A percentile compares a stretch with the other conserved stretches of the same genome.
Evolutionary conservation across 1,140 invertebrate genomes (phyloP).

Genomic region (Chlorops oryzae): DNA sequence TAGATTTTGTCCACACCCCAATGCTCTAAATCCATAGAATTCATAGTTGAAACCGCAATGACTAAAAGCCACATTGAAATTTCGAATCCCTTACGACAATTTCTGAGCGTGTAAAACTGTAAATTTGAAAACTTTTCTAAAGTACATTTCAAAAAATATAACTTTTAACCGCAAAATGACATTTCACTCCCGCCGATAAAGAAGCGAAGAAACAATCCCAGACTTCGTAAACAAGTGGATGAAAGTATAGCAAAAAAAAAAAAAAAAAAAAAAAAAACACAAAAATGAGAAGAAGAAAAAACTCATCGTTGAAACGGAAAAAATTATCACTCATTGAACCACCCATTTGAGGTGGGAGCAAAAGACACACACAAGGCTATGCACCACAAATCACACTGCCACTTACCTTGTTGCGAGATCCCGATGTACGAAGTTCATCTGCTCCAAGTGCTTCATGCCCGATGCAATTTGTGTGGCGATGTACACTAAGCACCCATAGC

Average conservation of each 20-base stretch:
- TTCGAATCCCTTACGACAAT: too few relatives aligned
- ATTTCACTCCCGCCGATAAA: not conserved
- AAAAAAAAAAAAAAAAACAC: not conserved
- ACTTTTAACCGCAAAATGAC: too few relatives aligned
- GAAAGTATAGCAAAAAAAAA: not conserved
- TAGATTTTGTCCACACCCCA: too few relatives aligned
- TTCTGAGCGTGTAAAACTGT: not conserved
- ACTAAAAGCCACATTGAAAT: too few relatives aligned
- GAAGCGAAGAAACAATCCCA: not conserved
- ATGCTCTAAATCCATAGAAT: too few relatives aligned
- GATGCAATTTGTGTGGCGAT: constrained; percentile 75
- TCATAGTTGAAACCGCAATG: too few relatives aligned
- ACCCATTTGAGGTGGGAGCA: not conserved
- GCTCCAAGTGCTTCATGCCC: constrained; percentile 81
- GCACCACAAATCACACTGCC: not conserved
- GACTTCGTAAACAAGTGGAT: not conserved
- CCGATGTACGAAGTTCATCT: constrained; percentile 70
- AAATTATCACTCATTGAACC: not conserved
- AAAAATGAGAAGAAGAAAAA: not conserved
- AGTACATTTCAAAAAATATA: too few relatives aligned
- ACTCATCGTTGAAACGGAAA: not conserved
- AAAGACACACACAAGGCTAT: not conserved
- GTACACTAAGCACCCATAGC: constrained; percentile 65
- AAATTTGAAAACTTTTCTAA: not conserved
- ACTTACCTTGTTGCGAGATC: constrained; percentile 71